phyloP scores from a whole-genome alignment of 2,888 invertebrate species.

The Oeneis ivallda region DNA sequence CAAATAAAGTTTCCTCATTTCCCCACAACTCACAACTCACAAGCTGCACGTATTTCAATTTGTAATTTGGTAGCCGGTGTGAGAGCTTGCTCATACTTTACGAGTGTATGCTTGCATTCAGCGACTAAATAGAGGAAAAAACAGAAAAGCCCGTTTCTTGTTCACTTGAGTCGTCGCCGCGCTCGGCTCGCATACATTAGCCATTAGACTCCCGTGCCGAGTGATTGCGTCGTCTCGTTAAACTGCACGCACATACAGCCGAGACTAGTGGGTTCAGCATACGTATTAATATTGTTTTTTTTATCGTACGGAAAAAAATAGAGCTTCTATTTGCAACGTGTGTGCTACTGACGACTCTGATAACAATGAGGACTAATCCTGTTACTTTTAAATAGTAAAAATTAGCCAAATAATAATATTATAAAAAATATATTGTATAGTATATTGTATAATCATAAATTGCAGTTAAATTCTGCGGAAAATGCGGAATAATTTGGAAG shows the following conservation, averaged over 20 bases:
- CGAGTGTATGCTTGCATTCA: neutral
- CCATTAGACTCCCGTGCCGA: neutral
- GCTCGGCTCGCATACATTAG: neutral
- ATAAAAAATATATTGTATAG: no score
- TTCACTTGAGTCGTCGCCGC: neutral
- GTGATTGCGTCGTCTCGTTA: neutral
- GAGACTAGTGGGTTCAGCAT: neutral
- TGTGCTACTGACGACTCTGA: no score
- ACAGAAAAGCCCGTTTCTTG: neutral
- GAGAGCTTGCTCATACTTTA: neutral
- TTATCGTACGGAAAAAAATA: no score
- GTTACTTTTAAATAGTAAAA: no score
- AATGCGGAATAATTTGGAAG: no score
- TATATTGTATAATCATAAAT: no score
- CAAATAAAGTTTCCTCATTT: slow-evolving; percentile 1
- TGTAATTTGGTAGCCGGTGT: neutral
- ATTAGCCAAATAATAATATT: no score
- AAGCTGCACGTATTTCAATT: neutral
- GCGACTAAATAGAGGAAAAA: neutral
- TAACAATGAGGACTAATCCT: no score
- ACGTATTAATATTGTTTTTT: no score
- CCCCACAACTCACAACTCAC: neutral
- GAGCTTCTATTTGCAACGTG: no score
- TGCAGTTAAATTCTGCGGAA: no score
- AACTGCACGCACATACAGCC: neutral